A percentile compares a stretch with the other conserved stretches of the same genome.
Evolutionary conservation across 2,113 vertebrate species (phyloP).

Genomic region (Edolisoma coerulescens): DNA sequence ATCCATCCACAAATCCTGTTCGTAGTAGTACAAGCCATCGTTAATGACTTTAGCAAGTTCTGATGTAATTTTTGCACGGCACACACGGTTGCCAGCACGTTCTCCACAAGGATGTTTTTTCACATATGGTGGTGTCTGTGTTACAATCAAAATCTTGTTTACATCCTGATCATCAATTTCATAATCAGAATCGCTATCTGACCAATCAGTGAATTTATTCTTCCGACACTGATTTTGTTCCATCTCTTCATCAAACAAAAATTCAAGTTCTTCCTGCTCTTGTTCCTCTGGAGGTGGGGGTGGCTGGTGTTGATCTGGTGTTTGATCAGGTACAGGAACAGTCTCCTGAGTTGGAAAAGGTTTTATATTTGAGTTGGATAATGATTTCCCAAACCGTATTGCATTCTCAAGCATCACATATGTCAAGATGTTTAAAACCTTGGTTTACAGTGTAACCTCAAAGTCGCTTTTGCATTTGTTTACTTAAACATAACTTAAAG

Average conservation of each 20-base stretch:
- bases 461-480: neutral
- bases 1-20: constrained; percentile 75
- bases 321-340: neutral
- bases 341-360: constrained; percentile 66
- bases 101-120: constrained; percentile 71
- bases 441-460: neutral
- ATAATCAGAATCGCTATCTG: constrained; percentile 77
- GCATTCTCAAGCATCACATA: neutral
- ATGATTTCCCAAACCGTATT: neutral
- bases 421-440: neutral
- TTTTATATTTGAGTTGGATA: neutral
- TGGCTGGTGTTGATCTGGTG: constrained; percentile 20
- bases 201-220: constrained; percentile 73
- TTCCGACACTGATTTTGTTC: constrained; percentile 65
- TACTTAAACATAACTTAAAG: neutral
- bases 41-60: constrained; percentile 77
- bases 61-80: constrained; percentile 69
- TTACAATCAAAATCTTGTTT: constrained; percentile 81
- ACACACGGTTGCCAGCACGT: constrained; percentile 46
- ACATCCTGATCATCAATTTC: constrained; percentile 79
- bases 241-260: constrained; percentile 81
- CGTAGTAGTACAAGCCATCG: constrained; percentile 77
- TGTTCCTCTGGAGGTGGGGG: constrained; percentile 42
- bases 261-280: constrained; percentile 89
- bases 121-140: constrained; percentile 74